Base-by-base conservation (phyloP, 2,797 vertebrate genomes). In the Lycodopsis pacificus region DNA sequence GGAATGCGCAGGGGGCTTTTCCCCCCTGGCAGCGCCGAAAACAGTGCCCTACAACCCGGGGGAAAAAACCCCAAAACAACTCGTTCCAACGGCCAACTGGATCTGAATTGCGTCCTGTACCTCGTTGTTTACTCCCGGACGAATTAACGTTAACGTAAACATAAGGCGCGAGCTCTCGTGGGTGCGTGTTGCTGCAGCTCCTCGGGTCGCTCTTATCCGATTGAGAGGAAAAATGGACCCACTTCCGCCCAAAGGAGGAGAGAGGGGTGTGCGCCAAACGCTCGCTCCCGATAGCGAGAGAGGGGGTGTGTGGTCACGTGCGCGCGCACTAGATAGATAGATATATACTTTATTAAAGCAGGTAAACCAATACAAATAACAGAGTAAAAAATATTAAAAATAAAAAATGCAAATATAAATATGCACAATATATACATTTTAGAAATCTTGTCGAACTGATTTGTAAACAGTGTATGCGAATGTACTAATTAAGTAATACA, bases 131-230 rank as follows among this genome's bases (percentile, higher is more conserved):
- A 34, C 73, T 76, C 40, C 17, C 61, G n/a, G 49, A 13, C 5
- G 76, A 71, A 74, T 19, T 34, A 40, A 49, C 71, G 32, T 59
- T 7, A 19, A 84, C 71, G 67, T 63, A 51, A 85, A 82, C 79
- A 73, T 4, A 22, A 27, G 49, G 19, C 48, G 74, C 51, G 77
- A 36, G 85, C 63, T 77, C 77, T 87, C 70, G 36, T 8, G 46
- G 51, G 81, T 88, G 92, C 91, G 83, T 89, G 93, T 83, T 67
- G 88, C 85, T 66, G 93, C 88, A 86, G 94, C 93, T 94, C 90
- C 89, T 85, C 83, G 90, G 93, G 96, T 95, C 89, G 94, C 96
- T 96, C 93, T 94, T 89, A 93, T 94, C 94, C 92, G 54, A 88
- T 84, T 92, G 90, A 89, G 73, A 12, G 25, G 80, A 91, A 90